phyloP scores from a whole-genome alignment of 2,888 invertebrate genomes.

The Dastarcus helophoroides region DNA sequence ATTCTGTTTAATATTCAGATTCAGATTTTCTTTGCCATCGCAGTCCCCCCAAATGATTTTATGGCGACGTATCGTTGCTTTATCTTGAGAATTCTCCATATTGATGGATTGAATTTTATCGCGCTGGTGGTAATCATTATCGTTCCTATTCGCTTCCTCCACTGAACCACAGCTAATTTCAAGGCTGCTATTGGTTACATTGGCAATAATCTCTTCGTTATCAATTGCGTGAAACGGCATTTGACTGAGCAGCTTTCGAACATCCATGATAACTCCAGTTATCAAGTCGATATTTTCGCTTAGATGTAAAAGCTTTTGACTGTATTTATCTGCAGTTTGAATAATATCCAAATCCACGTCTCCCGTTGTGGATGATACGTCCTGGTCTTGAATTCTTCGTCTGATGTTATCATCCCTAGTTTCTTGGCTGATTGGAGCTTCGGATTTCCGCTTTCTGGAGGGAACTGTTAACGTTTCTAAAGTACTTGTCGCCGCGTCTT shows the following conservation, averaged over 20 bases:
- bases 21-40: too few relatives aligned
- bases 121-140: slow-evolving; percentile 1
- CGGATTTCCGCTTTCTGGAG: too few relatives aligned
- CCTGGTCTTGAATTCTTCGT: too few relatives aligned
- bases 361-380: too few relatives aligned
- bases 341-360: too few relatives aligned
- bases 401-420: too few relatives aligned
- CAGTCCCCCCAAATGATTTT: too few relatives aligned
- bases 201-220: slow-evolving; percentile 3
- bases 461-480: too few relatives aligned
- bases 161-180: too few relatives aligned
- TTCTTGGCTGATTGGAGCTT: too few relatives aligned
- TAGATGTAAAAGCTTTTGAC: slow-evolving; percentile 11
- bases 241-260: slow-evolving; percentile 10
- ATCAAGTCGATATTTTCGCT: slow-evolving; percentile 11
- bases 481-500: too few relatives aligned
- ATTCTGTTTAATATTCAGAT: too few relatives aligned
- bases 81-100: slow-evolving; percentile 15
- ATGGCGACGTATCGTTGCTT: slow-evolving; percentile 14
- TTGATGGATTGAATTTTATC: not conserved
- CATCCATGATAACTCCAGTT: slow-evolving; percentile 12
- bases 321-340: slow-evolving; percentile 12
- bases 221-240: slow-evolving; percentile 8
- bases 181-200: slow-evolving; percentile 5
- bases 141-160: not conserved